Evolutionary conservation across 2,113 vertebrate genomes (phyloP).

Genomic region (Hiodon tergisus): DNA sequence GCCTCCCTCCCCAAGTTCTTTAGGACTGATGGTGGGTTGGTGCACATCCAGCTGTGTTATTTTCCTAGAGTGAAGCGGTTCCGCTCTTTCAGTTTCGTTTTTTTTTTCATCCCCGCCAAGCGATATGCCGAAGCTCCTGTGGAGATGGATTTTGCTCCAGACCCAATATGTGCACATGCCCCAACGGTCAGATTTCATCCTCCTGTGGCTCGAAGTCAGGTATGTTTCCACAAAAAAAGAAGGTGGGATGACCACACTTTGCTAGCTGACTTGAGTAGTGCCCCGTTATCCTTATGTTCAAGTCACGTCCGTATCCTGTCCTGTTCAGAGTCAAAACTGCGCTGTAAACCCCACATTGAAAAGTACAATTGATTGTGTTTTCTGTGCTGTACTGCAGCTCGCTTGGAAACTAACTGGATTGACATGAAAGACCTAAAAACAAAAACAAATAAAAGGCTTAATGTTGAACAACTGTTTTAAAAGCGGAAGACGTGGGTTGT

Average conservation of each 20-base stretch:
- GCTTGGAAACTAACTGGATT: neutral
- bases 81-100: conserved; percentile 4
- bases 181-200: conserved; percentile 84
- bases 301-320: neutral
- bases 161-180: conserved; percentile 98
- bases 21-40: neutral
- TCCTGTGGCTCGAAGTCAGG: conserved; percentile 96
- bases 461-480: neutral
- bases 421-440: neutral
- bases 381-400: neutral
- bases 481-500: conserved; percentile 35
- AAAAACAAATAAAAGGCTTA: neutral
- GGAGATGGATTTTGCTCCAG: conserved; percentile 98
- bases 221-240: conserved; percentile 38
- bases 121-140: conserved; percentile 95
- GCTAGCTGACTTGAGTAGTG: neutral
- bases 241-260: neutral
- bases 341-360: neutral
- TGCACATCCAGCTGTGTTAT: neutral
- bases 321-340: neutral
- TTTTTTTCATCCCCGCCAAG: conserved; percentile 61
- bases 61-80: no score
- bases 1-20: neutral
- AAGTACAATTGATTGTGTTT: no score
- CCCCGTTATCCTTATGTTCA: neutral